Conservation (phyloP, 2,888 invertebrate species). For the Melanotus villosus region DNA sequence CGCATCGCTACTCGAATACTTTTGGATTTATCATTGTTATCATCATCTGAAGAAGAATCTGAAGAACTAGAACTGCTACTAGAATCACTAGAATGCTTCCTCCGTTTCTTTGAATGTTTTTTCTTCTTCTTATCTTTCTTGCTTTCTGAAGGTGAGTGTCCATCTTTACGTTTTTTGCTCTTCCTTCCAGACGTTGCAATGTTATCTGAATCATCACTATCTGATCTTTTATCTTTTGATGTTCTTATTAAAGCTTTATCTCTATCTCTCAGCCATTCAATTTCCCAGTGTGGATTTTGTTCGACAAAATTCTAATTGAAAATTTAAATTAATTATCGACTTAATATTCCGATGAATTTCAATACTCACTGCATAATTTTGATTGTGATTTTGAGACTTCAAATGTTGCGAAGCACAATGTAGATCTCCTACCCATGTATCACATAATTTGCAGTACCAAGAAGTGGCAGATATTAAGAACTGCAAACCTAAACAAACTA, state of each 20-base stretch:
- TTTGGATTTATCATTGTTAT: constrained; percentile 69
- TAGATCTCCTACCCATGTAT: constrained; percentile 89
- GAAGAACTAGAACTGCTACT: constrained; percentile 68
- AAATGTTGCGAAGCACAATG: constrained; percentile 91
- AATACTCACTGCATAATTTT: constrained; percentile 84
- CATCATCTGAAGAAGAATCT: constrained; percentile 66
- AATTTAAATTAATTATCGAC: neutral
- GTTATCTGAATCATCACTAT: constrained; percentile 50
- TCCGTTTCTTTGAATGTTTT: constrained; percentile 65
- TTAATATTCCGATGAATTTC: too few relatives aligned
- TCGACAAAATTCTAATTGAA: constrained; percentile 80
- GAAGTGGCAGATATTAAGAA: constrained; percentile 90
- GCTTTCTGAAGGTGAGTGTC: constrained; percentile 54
- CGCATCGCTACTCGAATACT: constrained; percentile 79
- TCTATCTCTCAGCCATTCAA: constrained; percentile 87
- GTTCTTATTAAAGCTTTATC: constrained; percentile 67
- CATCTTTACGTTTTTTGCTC: constrained; percentile 51
- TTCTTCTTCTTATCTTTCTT: constrained; percentile 72
- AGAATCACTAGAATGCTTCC: constrained; percentile 64
- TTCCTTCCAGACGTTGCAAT: constrained; percentile 26
- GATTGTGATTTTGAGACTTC: constrained; percentile 84
- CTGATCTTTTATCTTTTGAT: constrained; percentile 57
- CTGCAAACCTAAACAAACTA: constrained; percentile 77
- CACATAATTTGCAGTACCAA: constrained; percentile 92
- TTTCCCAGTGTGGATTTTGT: constrained; percentile 90